A percentile compares a stretch with the other conserved stretches of the same genome.
phyloP scores from a whole-genome alignment of 2,888 invertebrate species.

The Allophyes oxyacanthae region DNA sequence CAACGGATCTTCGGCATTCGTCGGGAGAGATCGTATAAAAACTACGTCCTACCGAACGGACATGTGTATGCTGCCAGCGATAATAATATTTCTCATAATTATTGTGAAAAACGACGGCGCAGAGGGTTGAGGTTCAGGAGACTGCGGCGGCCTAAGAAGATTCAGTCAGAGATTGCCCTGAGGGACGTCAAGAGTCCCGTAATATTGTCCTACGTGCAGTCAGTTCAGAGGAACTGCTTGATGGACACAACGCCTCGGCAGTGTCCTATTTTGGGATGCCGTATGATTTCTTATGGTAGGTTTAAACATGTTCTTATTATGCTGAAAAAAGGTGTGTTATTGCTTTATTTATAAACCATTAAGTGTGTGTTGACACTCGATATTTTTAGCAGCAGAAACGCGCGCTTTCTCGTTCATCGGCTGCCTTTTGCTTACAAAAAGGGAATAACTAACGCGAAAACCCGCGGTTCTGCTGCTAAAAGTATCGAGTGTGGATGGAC shows the following conservation, averaged over 20 bases:
- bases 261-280: conserved; percentile 79
- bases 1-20: conserved; percentile 76
- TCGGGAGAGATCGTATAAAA: conserved; percentile 59
- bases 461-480: no score
- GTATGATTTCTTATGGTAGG: conserved; percentile 77
- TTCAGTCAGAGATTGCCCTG: conserved; percentile 72
- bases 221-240: conserved; percentile 75
- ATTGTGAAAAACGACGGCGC: conserved; percentile 64
- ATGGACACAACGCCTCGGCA: conserved; percentile 78
- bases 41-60: conserved; percentile 57
- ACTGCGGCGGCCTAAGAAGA: conserved; percentile 70
- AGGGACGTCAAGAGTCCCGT: conserved; percentile 66
- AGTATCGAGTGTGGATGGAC: no score
- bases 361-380: no score
- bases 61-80: conserved; percentile 75
- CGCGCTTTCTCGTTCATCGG: no score
- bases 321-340: no score
- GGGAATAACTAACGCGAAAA: no score
- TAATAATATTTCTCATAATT: conserved; percentile 67
- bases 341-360: no score
- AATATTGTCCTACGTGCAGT: conserved; percentile 77
- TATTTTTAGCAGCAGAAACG: no score
- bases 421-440: no score
- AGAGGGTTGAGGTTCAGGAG: conserved; percentile 72
- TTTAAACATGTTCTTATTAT: not conserved